Evolutionary conservation across 2,113 vertebrate genomes (phyloP).

Genomic region (Tor tambroides): DNA sequence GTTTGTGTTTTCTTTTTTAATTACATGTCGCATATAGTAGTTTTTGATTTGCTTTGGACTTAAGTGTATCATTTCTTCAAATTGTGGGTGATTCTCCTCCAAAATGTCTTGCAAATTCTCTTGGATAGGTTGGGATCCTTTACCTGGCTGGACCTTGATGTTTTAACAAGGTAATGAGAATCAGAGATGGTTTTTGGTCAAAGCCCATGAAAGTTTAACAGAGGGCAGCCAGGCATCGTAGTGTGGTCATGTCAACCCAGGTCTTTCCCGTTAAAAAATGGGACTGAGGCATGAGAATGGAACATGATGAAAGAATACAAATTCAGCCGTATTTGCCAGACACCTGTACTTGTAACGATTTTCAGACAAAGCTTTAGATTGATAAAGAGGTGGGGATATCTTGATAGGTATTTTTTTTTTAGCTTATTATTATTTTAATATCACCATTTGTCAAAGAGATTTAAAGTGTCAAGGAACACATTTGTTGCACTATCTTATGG

Average conservation of each 20-base stretch:
- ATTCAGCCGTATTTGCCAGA: conserved; percentile 38
- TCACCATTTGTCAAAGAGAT: conserved; percentile 38
- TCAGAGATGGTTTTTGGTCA: conserved; percentile 32
- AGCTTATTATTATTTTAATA: conserved; percentile 6
- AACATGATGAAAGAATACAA: conserved; percentile 50
- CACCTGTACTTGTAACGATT: conserved; percentile 35
- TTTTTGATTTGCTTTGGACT: background rate
- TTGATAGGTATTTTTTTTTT: conserved; percentile 9
- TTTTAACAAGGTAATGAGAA: conserved; percentile 27
- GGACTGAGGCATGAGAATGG: conserved; percentile 23
- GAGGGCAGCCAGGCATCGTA: conserved; percentile 36
- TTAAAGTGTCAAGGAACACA: conserved; percentile 12
- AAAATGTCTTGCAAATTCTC: background rate
- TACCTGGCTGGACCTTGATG: background rate
- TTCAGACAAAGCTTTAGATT: conserved; percentile 23
- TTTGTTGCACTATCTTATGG: conserved; percentile 31
- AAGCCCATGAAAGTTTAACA: conserved; percentile 15
- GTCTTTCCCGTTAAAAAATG: conserved; percentile 39
- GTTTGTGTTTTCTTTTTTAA: background rate
- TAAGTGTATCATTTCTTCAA: background rate
- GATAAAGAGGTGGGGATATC: conserved; percentile 31
- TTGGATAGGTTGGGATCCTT: conserved; percentile 2
- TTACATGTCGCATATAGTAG: background rate
- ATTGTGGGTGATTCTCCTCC: background rate
- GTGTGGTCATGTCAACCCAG: conserved; percentile 33